These are phyloP conservation scores for Meiosimyza platycephala DNA, from an alignment of 2,888 invertebrate species.

Conservation along the genomic window DNA sequence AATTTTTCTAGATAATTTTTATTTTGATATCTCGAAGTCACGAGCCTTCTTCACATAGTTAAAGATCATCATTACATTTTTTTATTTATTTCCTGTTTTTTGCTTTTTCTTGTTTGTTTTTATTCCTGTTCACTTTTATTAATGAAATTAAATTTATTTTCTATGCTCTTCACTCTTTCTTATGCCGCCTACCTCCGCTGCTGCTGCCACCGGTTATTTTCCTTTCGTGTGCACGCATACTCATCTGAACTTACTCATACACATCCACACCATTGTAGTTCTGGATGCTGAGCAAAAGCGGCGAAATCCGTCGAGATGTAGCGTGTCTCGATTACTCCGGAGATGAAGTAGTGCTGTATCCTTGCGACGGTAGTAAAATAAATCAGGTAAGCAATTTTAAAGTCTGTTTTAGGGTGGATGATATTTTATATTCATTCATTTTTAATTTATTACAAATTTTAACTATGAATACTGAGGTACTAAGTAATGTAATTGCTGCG, in stretches of 20 bases:
- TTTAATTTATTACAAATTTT: too few relatives aligned
- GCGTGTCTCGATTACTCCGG: slow-evolving; percentile 96
- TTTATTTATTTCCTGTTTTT: slow-evolving; percentile 5
- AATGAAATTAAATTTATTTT: slow-evolving; percentile 14
- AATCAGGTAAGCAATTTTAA: slow-evolving; percentile 81
- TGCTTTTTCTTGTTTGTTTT: slow-evolving; percentile 17
- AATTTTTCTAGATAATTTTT: too few relatives aligned
- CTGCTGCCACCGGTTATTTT: slow-evolving; percentile 6
- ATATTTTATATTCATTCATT: too few relatives aligned
- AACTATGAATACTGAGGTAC: too few relatives aligned
- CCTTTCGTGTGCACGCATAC: slow-evolving; percentile 9
- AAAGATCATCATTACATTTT: slow-evolving; percentile 21
- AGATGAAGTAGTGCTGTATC: slow-evolving; percentile 89
- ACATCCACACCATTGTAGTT: slow-evolving; percentile 74
- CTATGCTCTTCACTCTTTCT: not conserved
- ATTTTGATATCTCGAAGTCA: too few relatives aligned
- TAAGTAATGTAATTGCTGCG: too few relatives aligned
- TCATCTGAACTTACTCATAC: not conserved
- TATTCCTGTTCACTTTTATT: slow-evolving; percentile 15
- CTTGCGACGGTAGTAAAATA: slow-evolving; percentile 93
- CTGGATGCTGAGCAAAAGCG: slow-evolving; percentile 96
- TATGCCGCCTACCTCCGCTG: too few relatives aligned
- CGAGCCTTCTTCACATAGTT: too few relatives aligned
- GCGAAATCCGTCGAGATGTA: slow-evolving; percentile 95
- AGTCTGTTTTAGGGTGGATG: not conserved